A percentile compares a stretch with the other conserved stretches of the same genome.
Evolutionary conservation across 2,113 vertebrate species (phyloP).

Genomic region (Callipepla squamata): DNA sequence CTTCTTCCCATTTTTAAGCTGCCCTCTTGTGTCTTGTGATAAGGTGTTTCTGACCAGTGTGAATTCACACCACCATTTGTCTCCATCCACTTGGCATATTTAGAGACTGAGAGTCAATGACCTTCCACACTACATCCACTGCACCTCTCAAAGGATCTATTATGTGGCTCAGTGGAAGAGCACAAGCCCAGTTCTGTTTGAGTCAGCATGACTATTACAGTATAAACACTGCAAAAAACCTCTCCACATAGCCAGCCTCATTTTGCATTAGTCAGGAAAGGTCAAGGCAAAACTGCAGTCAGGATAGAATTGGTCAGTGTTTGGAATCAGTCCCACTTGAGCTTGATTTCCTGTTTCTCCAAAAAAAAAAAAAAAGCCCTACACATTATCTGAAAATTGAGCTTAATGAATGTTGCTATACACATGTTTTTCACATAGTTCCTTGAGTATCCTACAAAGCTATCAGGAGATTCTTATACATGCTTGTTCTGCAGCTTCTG

Average conservation of each 20-base stretch:
- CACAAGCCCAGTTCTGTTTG: constrained; percentile 65
- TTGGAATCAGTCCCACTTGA: constrained; percentile 61
- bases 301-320: constrained; percentile 63
- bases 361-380: background rate
- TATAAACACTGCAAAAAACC: constrained; percentile 49
- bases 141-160: constrained; percentile 67
- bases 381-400: background rate
- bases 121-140: constrained; percentile 59
- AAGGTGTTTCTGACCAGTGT: constrained; percentile 26
- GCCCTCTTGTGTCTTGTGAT: constrained; percentile 28
- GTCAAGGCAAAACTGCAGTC: constrained; percentile 56
- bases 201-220: constrained; percentile 68
- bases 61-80: background rate
- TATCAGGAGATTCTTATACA: background rate
- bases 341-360: constrained; percentile 49
- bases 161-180: constrained; percentile 61
- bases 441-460: background rate
- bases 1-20: constrained; percentile 32
- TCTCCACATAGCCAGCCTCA: background rate
- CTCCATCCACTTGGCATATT: constrained; percentile 40
- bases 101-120: constrained; percentile 44
- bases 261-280: constrained; percentile 72
- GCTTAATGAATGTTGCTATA: constrained; percentile 8
- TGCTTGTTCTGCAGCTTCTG: background rate
- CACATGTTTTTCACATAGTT: constrained; percentile 1